Conservation (phyloP, 2,888 invertebrate species). For the Brenthis daphne region DNA sequence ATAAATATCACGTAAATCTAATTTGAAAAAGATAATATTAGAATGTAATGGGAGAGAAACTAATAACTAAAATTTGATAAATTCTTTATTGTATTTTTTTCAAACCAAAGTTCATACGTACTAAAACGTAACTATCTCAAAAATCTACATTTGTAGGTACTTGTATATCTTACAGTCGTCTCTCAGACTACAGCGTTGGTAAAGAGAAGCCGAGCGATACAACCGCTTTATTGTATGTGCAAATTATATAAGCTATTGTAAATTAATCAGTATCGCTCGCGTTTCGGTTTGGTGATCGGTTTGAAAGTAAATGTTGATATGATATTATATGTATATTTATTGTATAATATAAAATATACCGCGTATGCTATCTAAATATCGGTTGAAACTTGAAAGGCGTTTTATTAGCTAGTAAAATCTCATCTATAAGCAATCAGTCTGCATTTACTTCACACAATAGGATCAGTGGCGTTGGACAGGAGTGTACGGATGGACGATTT, state of each 20-base stretch:
- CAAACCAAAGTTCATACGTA: neutral
- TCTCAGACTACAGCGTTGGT: neutral
- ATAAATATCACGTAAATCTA: too few species aligned
- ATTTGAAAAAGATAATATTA: too few species aligned
- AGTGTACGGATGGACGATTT: slow-evolving; percentile 74
- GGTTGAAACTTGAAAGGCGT: neutral
- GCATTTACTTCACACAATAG: slow-evolving; percentile 69
- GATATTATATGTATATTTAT: slow-evolving; percentile 37
- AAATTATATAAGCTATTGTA: slow-evolving; percentile 10
- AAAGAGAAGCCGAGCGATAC: slow-evolving; percentile 19
- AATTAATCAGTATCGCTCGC: slow-evolving; percentile 19
- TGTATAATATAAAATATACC: slow-evolving; percentile 29
- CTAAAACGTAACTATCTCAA: neutral
- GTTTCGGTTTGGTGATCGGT: slow-evolving; percentile 15
- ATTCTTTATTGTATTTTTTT: too few species aligned
- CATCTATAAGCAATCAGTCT: slow-evolving; percentile 29
- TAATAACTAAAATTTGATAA: too few species aligned
- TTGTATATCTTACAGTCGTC: slow-evolving; percentile 6
- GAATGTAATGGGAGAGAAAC: too few species aligned
- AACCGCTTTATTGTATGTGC: slow-evolving; percentile 12
- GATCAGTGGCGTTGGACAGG: slow-evolving; percentile 63
- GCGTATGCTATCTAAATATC: slow-evolving; percentile 14
- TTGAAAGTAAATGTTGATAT: slow-evolving; percentile 64
- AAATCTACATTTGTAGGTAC: neutral
- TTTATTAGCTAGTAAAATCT: slow-evolving; percentile 38